A percentile compares a stretch with the other conserved stretches of the same genome.
Conservation (phyloP, 2,113 vertebrate species). For the Psophia crepitans region DNA sequence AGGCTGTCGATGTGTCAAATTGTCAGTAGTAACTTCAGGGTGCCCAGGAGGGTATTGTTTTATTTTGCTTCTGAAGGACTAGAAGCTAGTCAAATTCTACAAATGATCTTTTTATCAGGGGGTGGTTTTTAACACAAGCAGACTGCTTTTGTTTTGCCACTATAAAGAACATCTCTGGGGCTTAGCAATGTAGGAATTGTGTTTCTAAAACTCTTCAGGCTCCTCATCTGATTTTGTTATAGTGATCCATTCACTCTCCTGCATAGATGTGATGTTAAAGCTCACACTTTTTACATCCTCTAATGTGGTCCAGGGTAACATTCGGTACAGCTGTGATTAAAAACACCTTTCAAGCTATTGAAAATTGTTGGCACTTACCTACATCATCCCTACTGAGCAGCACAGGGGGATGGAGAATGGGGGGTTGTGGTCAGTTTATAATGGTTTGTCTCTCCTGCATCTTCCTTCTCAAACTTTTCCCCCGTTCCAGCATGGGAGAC, state of each 20-base stretch:
- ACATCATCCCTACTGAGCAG: neutral
- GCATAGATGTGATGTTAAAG: neutral
- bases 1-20: neutral
- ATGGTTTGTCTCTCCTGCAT: neutral
- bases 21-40: neutral
- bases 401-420: fast-evolving
- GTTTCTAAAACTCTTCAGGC: neutral
- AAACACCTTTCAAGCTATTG: neutral
- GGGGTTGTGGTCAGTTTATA: neutral
- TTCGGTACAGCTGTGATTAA: neutral
- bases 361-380: neutral
- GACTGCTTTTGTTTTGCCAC: neutral
- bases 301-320: neutral
- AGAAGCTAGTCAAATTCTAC: neutral
- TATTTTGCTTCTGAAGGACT: neutral
- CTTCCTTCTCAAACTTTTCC: neutral
- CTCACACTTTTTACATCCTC: neutral
- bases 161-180: neutral
- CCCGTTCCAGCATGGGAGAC: neutral
- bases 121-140: neutral
- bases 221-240: neutral
- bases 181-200: neutral
- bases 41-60: neutral
- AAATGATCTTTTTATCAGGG: neutral
- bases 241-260: neutral